Base-by-base conservation (phyloP, 2,113 vertebrate genomes). In the Triplophysa siluroides region DNA sequence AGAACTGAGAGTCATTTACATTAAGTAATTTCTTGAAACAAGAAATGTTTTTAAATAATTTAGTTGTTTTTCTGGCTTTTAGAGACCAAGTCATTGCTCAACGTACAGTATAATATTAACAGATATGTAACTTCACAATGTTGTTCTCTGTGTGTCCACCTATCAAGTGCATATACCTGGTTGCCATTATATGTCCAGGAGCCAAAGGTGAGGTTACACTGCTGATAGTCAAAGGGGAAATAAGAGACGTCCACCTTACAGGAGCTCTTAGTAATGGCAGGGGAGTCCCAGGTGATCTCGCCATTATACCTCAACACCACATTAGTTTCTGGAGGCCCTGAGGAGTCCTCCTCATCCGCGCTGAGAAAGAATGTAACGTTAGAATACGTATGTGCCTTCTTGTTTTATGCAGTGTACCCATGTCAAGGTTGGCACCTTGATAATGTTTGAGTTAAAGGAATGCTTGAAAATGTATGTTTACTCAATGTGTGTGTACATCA, bases 111-210 rank as follows among this genome's bases (percentile, higher is more conserved):
- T 38, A 8, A 38, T 38, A 38, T 38, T 38, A 38, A 38, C 33
- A 7, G 33, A 38, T 38, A 38, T 38, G 6, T 38, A 7, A 38
- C 33, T 38, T 38, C 33, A 4, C 33, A 4, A 7, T 38, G 33
- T 38, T 38, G 33, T 38, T 38, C 33, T 38, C 33, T 38, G 33
- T 38, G 33, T 38, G 5, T 38, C 33, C 33, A 7, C 5, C 33
- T 7, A 7, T 71, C 29, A 19, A 38, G 33, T 78, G 29, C 52
- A 24, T 72, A 41, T 69, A 98, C 96, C 90, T 99, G 98, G 83
- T 99, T 98, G 76, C 98, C 98, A 19, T 99, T 99, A 91, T 99
- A 99, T 79, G 98, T 99, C 98, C 98, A 99, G 56, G 97, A 99
- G 11, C 98, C 98, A 62, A 99, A 99, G 2, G 98, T 99, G 67